Percentiles rank a stretch among this genome's conserved stretches.
Evolutionary conservation across 2,888 invertebrate genomes (phyloP).

Genomic region (Chromoteleia sp.): DNA sequence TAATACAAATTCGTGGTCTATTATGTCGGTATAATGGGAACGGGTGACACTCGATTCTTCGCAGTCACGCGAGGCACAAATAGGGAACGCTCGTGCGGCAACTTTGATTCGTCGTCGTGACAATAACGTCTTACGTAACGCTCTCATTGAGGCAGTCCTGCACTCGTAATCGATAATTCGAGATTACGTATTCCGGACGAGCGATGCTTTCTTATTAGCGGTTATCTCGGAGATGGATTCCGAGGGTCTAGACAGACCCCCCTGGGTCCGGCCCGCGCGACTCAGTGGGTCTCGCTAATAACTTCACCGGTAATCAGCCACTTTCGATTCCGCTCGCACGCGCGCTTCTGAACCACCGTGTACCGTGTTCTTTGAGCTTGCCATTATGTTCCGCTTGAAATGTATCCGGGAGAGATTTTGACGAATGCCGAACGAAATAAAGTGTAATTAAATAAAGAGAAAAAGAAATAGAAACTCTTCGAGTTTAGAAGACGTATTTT

Average conservation of each 20-base stretch:
- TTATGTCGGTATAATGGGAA: not conserved
- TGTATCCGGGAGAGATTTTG: conserved; percentile 30
- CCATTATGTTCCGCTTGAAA: conserved; percentile 45
- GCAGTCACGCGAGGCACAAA: conserved; percentile 6
- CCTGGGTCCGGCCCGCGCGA: conserved; percentile 37
- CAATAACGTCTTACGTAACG: conserved; percentile 30
- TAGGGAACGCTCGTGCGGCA: not conserved
- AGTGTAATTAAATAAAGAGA: conserved; percentile 44
- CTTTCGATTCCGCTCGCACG: conserved; percentile 54
- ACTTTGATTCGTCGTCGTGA: conserved; percentile 13
- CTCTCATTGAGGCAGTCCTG: conserved; percentile 3
- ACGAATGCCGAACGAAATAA: conserved; percentile 44
- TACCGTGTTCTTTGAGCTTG: conserved; percentile 48
- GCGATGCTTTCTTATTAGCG: conserved; percentile 53
- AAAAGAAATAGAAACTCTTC: conserved; percentile 13
- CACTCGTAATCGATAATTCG: conserved; percentile 43
- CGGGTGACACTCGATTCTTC: conserved; percentile 9
- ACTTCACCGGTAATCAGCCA: conserved; percentile 51
- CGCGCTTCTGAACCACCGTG: conserved; percentile 37
- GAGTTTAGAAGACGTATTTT: not conserved
- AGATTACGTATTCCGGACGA: conserved; percentile 55
- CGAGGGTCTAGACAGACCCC: conserved; percentile 26
- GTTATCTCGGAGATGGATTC: conserved; percentile 53
- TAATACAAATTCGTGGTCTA: not conserved
- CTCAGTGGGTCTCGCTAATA: conserved; percentile 51